Evolutionary conservation across 2,888 invertebrate genomes (phyloP).

Genomic region (Cistogaster globosa): DNA sequence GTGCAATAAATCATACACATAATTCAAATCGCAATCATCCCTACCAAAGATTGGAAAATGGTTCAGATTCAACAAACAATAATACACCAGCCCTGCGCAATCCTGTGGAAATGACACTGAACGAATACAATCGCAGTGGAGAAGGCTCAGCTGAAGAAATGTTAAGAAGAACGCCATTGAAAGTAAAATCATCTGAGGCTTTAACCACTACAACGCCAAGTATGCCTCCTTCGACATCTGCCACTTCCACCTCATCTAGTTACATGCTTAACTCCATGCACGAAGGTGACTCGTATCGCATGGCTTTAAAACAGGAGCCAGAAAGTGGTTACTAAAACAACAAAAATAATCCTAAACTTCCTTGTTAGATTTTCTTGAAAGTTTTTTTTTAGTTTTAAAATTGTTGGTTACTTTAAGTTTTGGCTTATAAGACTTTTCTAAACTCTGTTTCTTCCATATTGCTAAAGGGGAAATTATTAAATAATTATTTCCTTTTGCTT

Average conservation of each 20-base stretch:
- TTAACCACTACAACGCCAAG: slow-evolving; percentile 71
- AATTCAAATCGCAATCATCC: slow-evolving; percentile 74
- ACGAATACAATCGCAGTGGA: slow-evolving; percentile 80
- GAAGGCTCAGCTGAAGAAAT: slow-evolving; percentile 76
- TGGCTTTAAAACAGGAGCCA: slow-evolving; percentile 82
- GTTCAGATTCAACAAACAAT: slow-evolving; percentile 73
- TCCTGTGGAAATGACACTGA: slow-evolving; percentile 81
- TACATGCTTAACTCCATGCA: slow-evolving; percentile 77
- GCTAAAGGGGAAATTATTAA: slow-evolving; percentile 4
- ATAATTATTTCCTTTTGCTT: slow-evolving; percentile 9
- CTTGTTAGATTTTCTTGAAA: slow-evolving; percentile 29
- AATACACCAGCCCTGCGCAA: slow-evolving; percentile 76
- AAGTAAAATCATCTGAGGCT: slow-evolving; percentile 78
- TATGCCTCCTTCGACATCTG: slow-evolving; percentile 66
- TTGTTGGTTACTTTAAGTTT: slow-evolving; percentile 57
- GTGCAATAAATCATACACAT: slow-evolving; percentile 71
- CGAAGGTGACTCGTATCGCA: slow-evolving; percentile 80
- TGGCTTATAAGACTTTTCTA: slow-evolving; percentile 3
- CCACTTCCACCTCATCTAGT: slow-evolving; percentile 43
- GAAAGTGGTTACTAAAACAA: slow-evolving; percentile 80
- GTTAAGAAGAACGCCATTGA: slow-evolving; percentile 79
- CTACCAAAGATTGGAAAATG: slow-evolving; percentile 75
- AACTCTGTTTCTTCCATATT: background rate
- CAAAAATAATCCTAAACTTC: slow-evolving; percentile 23
- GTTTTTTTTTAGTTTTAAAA: slow-evolving; percentile 43